Evolutionary conservation across 2,888 invertebrate genomes (phyloP).

Genomic region (Furcula furcula): DNA sequence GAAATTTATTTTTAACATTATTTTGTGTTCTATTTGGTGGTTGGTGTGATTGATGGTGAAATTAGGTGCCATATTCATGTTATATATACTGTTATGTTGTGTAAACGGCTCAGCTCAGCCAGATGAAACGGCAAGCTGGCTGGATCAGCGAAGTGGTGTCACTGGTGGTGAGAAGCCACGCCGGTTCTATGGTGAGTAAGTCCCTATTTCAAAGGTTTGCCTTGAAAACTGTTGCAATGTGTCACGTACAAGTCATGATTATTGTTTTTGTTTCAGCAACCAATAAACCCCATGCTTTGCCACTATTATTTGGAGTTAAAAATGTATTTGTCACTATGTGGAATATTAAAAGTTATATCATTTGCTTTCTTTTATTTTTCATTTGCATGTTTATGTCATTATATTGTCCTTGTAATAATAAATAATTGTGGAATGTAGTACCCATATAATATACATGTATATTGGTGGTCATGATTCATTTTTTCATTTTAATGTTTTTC

Average conservation of each 20-base stretch:
- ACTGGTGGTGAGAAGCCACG: constrained; percentile 64
- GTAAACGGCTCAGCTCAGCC: constrained; percentile 79
- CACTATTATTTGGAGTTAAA: constrained; percentile 36
- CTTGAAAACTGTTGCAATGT: constrained; percentile 21
- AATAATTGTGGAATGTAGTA: too few species aligned
- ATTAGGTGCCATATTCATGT: constrained; percentile 80
- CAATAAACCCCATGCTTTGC: constrained; percentile 50
- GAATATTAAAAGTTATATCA: constrained; percentile 28
- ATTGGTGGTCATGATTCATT: constrained; percentile 10
- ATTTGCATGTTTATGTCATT: constrained; percentile 30
- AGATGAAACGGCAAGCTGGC: constrained; percentile 75
- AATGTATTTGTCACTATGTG: constrained; percentile 29
- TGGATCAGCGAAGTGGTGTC: constrained; percentile 66
- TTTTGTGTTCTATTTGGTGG: constrained; percentile 77
- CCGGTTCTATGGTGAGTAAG: constrained; percentile 77
- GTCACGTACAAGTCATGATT: constrained; percentile 32
- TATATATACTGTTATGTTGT: constrained; percentile 81
- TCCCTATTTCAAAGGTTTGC: constrained; percentile 1
- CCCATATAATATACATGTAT: constrained; percentile 9
- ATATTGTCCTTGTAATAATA: too few species aligned
- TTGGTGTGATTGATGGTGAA: constrained; percentile 72
- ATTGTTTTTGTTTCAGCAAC: constrained; percentile 65
- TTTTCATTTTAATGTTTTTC: constrained; percentile 8
- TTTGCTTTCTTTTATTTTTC: constrained; percentile 31
- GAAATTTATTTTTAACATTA: constrained; percentile 49